Evolutionary conservation across 2,888 invertebrate species (phyloP).

Genomic region (Xylophagus ater): DNA sequence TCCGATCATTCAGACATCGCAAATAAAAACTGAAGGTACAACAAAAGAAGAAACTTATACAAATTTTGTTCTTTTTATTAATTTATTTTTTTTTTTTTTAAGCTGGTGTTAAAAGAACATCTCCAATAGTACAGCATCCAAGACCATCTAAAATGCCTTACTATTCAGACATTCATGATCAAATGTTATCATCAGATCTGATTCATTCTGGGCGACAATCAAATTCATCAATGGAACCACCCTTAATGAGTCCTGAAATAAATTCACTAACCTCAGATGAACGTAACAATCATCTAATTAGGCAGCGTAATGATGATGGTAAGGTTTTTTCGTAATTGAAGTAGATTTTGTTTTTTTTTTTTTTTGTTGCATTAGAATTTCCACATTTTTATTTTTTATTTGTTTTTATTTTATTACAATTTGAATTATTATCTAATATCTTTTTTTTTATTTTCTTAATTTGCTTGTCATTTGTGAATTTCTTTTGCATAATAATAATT

Average conservation of each 20-base stretch:
- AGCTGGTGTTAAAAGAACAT: constrained; percentile 41
- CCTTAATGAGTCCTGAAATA: constrained; percentile 52
- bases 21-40: constrained; percentile 21
- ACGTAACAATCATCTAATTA: too few species aligned
- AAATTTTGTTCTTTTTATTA: constrained; percentile 20
- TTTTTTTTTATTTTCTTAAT: too few species aligned
- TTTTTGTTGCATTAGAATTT: too few species aligned
- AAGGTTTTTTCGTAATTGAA: too few species aligned
- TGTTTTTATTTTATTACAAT: too few species aligned
- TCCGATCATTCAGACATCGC: constrained; percentile 15
- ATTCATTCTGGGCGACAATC: constrained; percentile 16
- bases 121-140: constrained; percentile 42
- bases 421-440: too few species aligned
- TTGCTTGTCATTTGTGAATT: too few species aligned
- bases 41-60: constrained; percentile 10
- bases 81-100: constrained; percentile 1
- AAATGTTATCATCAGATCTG: constrained; percentile 6
- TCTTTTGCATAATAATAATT: too few species aligned
- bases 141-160: constrained; percentile 39
- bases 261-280: constrained; percentile 51
- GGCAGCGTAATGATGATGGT: too few species aligned
- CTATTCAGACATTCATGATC: constrained; percentile 25
- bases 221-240: constrained; percentile 34
- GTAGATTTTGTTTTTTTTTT: too few species aligned
- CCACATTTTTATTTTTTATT: too few species aligned